These are phyloP conservation scores for Leptonema lineaticorne DNA, from an alignment of 1,140 invertebrate species.

Conservation along the genomic window DNA sequence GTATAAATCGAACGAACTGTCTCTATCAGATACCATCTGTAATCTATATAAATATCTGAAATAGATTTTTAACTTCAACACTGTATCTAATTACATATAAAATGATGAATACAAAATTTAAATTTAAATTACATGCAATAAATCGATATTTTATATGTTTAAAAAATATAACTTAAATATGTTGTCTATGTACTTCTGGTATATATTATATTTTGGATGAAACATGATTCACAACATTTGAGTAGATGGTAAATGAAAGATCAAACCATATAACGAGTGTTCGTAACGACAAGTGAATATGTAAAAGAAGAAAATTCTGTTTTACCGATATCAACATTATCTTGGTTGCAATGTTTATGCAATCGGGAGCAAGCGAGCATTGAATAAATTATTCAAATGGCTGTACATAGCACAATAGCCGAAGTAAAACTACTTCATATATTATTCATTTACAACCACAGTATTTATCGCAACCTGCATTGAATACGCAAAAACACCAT, in stretches of 20 bases:
- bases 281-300: conserved; percentile 10
- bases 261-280: not conserved
- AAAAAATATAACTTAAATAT: too few relatives aligned
- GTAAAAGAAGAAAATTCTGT: conserved; percentile 15
- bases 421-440: conserved; percentile 36
- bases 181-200: too few relatives aligned
- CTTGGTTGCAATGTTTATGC: conserved; percentile 33
- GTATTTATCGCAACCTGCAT: conserved; percentile 13
- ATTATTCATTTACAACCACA: conserved; percentile 34
- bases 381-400: conserved; percentile 41
- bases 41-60: conserved; percentile 19
- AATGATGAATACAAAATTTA: not conserved
- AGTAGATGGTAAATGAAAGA: not conserved
- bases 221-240: too few relatives aligned
- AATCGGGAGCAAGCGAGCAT: conserved; percentile 33
- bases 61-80: too few relatives aligned
- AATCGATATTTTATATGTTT: not conserved
- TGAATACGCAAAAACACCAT: not conserved
- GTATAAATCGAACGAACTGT: conserved; percentile 20
- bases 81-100: not conserved
- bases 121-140: not conserved
- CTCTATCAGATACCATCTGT: not conserved
- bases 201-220: too few relatives aligned
- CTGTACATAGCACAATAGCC: conserved; percentile 25
- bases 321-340: conserved; percentile 29